Percentiles rank a stretch among this genome's conserved stretches.
Conservation (phyloP, 37 sponge, comb jelly and placozoan genomes). For the Oopsacas minuta region DNA sequence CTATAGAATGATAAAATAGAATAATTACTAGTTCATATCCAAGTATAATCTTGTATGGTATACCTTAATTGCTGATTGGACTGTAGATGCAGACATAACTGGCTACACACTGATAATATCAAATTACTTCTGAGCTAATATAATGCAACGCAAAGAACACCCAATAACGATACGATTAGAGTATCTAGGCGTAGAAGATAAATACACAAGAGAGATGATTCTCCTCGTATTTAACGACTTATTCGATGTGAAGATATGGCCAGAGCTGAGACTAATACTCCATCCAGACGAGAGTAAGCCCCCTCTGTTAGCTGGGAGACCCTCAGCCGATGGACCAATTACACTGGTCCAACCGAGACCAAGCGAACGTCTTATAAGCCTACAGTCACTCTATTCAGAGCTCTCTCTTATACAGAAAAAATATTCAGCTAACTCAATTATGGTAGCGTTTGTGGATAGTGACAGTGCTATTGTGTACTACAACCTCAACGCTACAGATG, state of each 20-base stretch:
- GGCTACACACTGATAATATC: background rate
- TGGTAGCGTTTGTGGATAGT: background rate
- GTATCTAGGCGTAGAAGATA: background rate
- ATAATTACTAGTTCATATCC: background rate
- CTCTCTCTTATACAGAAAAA: background rate
- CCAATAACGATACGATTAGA: background rate
- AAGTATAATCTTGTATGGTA: background rate
- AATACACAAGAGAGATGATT: background rate
- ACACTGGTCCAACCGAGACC: background rate
- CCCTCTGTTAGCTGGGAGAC: background rate
- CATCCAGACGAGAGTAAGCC: background rate
- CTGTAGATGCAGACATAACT: background rate
- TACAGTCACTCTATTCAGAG: background rate
- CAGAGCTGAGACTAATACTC: background rate
- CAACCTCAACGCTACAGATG: background rate
- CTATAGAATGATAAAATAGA: constrained; percentile 22
- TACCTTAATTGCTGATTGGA: background rate
- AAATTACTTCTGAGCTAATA: background rate
- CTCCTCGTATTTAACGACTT: background rate
- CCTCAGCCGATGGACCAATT: background rate
- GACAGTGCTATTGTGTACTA: background rate
- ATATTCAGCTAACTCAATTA: background rate
- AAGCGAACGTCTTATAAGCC: background rate
- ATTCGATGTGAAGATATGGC: constrained; percentile 1
- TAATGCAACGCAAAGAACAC: background rate